Evolutionary conservation across 2,113 vertebrate genomes (phyloP).

Genomic region (Zosterops borbonicus): DNA sequence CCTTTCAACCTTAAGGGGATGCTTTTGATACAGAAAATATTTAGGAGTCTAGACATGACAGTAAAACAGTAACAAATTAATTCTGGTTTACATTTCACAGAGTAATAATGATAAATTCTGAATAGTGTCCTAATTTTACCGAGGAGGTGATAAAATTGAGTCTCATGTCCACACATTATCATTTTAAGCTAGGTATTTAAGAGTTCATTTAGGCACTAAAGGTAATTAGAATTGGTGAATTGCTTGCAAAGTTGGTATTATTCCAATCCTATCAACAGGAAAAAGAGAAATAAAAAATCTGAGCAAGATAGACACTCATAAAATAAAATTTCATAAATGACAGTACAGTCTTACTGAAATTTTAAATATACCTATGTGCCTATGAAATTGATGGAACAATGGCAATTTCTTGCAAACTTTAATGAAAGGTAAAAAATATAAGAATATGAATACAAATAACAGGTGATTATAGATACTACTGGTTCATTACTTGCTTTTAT

Average conservation of each 20-base stretch:
- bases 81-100: not conserved
- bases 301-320: not conserved
- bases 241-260: not conserved
- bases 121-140: not conserved
- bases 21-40: not conserved
- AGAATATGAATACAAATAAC: not conserved
- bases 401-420: not conserved
- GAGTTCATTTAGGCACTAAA: not conserved
- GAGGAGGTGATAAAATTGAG: not conserved
- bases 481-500: not conserved
- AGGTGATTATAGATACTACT: not conserved
- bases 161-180: rapidly evolving
- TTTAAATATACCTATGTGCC: not conserved
- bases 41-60: not conserved
- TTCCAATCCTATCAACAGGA: not conserved
- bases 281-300: not conserved
- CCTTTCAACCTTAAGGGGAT: slow-evolving; percentile 31
- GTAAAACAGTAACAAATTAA: not conserved
- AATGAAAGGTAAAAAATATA: not conserved
- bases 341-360: not conserved
- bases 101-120: not conserved
- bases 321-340: not conserved
- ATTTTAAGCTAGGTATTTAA: not conserved
- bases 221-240: not conserved
- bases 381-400: not conserved